Evolutionary conservation across 2,113 vertebrate genomes (phyloP), one percentile per base, ranked within the genome.

Genomic region (Rhea americana): DNA sequence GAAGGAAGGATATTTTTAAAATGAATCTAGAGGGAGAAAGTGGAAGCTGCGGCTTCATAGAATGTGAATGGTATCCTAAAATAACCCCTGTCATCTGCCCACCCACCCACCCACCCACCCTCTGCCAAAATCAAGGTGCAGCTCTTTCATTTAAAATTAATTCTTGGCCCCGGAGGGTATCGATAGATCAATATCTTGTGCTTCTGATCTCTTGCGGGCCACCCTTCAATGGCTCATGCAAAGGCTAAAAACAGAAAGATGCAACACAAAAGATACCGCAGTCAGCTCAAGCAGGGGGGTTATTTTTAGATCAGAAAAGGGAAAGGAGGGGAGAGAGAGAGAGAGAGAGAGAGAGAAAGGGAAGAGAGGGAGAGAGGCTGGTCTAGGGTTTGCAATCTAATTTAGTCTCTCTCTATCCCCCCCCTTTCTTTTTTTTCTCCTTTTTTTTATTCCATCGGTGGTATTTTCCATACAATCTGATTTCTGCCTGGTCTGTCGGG

Each of bases 221-320:
- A 96, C 92, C 96, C 97, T 97, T 97, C 95, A 78, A 43, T 93
- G 94, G 95, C 97, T 97, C 96, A 97, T 91, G 90, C 89, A 96
- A 92, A 88, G 81, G 97, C 98, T 98, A 98, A 98, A 98, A 97
- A 97, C 96, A 97, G 97, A 97, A 97, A 97, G 95, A 97, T 97
- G 98, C 97, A 98, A 98, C 97, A 98, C 97, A 98, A 97, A 98
- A 97, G 97, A 97, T 97, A 98, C 98, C 41, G 98, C 97, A 98
- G 97, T 98, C 98, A 98, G 98, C 98, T 98, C 96, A 95, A 98
- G 98, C 98, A 94, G 92, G 91, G 92, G 94, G 85, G 97, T 95
- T 99, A 99, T 99, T 98, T 99, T 98, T 99, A 99, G 98, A 97
- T 96, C 97, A 97, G 98, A 95, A 94, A 96, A 96, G 91, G 93